These are phyloP conservation scores for Antheraea assamensis DNA, from an alignment of 2,888 invertebrate species.

Conservation along the genomic window DNA sequence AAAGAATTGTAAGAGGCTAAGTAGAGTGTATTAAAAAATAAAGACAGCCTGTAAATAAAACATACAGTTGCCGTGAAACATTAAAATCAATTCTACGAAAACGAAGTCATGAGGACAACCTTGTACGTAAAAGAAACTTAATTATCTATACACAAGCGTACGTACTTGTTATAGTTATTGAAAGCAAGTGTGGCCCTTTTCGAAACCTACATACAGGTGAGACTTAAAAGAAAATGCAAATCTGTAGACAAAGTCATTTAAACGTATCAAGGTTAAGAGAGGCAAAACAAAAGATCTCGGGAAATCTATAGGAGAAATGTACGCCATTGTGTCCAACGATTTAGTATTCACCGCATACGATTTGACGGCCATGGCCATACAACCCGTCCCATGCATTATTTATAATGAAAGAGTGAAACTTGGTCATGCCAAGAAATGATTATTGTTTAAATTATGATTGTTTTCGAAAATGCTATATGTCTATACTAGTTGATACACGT, in stretches of 20 bases:
- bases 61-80: too few species aligned
- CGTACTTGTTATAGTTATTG: background rate
- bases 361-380: constrained; percentile 44
- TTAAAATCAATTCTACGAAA: too few species aligned
- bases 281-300: constrained; percentile 40
- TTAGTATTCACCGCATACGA: constrained; percentile 56
- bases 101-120: too few species aligned
- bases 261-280: constrained; percentile 32
- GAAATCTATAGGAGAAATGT: constrained; percentile 61
- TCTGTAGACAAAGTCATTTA: constrained; percentile 17
- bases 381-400: constrained; percentile 64
- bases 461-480: constrained; percentile 1
- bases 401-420: constrained; percentile 74
- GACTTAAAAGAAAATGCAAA: constrained; percentile 17
- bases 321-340: constrained; percentile 46
- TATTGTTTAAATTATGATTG: constrained; percentile 12
- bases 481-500: background rate
- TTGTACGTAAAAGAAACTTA: background rate
- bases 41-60: too few species aligned
- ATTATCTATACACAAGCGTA: background rate
- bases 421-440: constrained; percentile 26
- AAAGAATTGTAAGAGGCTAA: too few species aligned
- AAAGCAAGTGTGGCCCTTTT: background rate
- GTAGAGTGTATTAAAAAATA: too few species aligned
- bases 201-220: background rate